A percentile compares a stretch with the other conserved stretches of the same genome.
These are phyloP conservation scores for Gallinago paraguaiae DNA, from an alignment of 2,113 vertebrate genomes.

Conservation along the genomic window DNA sequence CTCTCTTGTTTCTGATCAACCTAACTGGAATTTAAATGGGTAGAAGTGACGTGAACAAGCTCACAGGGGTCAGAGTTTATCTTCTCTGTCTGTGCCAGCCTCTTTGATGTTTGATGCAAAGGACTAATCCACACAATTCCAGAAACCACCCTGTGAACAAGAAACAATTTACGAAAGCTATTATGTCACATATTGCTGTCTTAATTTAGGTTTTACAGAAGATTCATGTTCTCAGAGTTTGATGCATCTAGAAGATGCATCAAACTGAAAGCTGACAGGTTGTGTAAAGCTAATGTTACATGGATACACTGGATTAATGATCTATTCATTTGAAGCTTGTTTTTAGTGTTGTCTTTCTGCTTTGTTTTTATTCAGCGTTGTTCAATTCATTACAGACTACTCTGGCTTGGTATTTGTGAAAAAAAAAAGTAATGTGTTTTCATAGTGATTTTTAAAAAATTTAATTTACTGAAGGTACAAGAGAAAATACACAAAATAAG, in stretches of 20 bases:
- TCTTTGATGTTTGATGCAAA: conserved; percentile 20
- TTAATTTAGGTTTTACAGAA: conserved; percentile 15
- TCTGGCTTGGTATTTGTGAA: neutral
- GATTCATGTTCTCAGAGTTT: neutral
- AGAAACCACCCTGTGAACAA: conserved; percentile 26
- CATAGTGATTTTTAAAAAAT: neutral
- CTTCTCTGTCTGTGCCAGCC: neutral
- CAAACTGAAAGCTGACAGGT: neutral
- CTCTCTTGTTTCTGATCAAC: conserved; percentile 16
- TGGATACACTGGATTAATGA: neutral
- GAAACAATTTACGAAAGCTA: conserved; percentile 22
- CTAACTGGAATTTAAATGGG: conserved; percentile 64
- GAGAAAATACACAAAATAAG: neutral
- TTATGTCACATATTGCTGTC: neutral
- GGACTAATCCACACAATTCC: neutral
- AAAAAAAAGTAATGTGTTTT: neutral
- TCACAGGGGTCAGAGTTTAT: conserved; percentile 49
- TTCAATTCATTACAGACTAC: neutral
- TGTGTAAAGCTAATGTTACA: neutral
- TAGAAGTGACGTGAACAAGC: conserved; percentile 33
- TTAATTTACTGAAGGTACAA: neutral
- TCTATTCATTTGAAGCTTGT: neutral
- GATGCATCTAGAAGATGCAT: neutral
- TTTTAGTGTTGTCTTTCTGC: neutral
- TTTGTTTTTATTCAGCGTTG: neutral